Evolutionary conservation across 1,140 invertebrate species (phyloP).

Genomic region (Limonius californicus): DNA sequence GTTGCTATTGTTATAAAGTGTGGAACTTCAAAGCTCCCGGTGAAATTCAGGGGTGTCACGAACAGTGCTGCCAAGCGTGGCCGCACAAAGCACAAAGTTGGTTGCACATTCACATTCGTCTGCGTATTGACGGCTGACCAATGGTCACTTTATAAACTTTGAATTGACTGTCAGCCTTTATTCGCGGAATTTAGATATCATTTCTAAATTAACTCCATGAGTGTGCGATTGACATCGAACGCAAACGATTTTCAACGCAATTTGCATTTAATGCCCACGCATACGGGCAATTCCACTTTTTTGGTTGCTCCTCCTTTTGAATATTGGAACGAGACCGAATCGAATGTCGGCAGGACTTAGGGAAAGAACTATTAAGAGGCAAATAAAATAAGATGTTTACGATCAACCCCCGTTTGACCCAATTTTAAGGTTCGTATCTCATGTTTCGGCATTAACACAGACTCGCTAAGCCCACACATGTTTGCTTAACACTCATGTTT

Average conservation of each 20-base stretch:
- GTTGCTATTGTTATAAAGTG: conserved; percentile 7
- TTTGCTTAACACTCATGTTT: background rate
- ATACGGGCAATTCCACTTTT: too few relatives aligned
- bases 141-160: conserved; percentile 36
- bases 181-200: conserved; percentile 21
- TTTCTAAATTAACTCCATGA: conserved; percentile 10
- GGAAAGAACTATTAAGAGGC: background rate
- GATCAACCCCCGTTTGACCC: background rate
- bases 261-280: too few relatives aligned
- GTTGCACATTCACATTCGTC: conserved; percentile 32
- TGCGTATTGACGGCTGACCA: conserved; percentile 27
- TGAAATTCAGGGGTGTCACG: conserved; percentile 29
- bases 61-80: conserved; percentile 27
- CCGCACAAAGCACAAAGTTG: conserved; percentile 30
- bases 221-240: background rate
- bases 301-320: too few relatives aligned
- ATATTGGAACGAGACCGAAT: background rate
- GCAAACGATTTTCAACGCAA: background rate
- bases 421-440: conserved; percentile 5
- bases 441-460: background rate
- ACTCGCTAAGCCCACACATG: background rate
- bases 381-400: background rate
- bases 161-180: conserved; percentile 31
- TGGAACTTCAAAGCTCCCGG: conserved; percentile 30
- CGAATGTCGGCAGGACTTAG: background rate